phyloP scores from a whole-genome alignment of 2,797 vertebrate genomes.

The Dendrocincla tyrannina region DNA sequence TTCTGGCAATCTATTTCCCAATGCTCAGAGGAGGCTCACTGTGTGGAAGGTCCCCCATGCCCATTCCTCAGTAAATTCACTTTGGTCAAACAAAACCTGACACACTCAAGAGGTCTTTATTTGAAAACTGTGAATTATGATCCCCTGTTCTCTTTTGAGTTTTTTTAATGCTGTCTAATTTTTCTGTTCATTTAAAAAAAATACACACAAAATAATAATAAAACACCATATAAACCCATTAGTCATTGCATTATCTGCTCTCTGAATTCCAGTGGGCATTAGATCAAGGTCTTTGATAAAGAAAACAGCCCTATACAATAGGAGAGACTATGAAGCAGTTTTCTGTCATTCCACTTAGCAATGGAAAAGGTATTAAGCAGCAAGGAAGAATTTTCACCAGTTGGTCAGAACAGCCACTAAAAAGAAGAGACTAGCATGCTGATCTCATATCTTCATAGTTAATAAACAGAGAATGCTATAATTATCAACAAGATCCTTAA shows the following conservation, averaged over 20 bases:
- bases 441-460: neutral
- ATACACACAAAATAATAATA: neutral
- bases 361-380: neutral
- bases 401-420: neutral
- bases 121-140: neutral
- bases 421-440: neutral
- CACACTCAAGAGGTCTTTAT: neutral
- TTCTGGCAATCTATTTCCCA: neutral
- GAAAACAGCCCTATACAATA: neutral
- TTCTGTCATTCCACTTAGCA: neutral
- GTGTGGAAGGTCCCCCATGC: neutral
- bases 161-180: neutral
- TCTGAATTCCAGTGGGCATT: neutral
- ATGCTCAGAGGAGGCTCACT: accelerated
- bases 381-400: neutral
- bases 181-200: neutral
- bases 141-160: neutral
- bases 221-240: neutral
- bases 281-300: neutral
- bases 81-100: neutral
- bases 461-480: neutral
- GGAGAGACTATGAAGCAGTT: neutral
- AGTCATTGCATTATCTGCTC: neutral
- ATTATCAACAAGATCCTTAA: neutral
- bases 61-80: neutral